These are phyloP conservation scores for Acanthosepion lycidas DNA, from an alignment of 2,888 invertebrate species.

Conservation along the genomic window DNA sequence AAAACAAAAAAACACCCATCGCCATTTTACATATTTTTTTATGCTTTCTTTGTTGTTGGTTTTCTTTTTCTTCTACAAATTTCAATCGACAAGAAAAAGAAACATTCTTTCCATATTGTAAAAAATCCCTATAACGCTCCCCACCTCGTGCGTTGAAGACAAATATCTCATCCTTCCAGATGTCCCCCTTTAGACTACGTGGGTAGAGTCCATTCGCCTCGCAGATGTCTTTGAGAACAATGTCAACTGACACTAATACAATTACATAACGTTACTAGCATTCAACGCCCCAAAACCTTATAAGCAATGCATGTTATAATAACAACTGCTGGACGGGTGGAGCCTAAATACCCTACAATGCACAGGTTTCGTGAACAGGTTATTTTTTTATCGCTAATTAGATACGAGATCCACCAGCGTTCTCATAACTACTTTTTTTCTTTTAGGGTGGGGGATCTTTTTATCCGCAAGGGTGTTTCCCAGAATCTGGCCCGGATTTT, in stretches of 20 bases:
- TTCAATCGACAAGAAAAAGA: no score
- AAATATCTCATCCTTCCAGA: not conserved
- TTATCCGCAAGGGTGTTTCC: conserved; percentile 3
- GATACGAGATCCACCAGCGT: not conserved
- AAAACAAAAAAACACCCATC: not conserved
- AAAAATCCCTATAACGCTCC: no score
- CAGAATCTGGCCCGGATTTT: not conserved
- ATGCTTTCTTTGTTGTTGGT: no score
- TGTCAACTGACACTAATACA: not conserved
- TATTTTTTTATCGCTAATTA: conserved; percentile 20
- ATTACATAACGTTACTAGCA: not conserved
- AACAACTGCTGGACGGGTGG: not conserved
- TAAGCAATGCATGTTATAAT: not conserved
- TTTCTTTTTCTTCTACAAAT: no score
- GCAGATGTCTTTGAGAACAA: conserved; percentile 11
- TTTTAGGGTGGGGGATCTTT: conserved; percentile 6
- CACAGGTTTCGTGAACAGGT: not conserved
- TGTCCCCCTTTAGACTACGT: not conserved
- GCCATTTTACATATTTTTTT: no score
- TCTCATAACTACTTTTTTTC: not conserved
- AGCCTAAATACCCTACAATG: not conserved
- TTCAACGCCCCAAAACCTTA: not conserved
- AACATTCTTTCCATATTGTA: no score
- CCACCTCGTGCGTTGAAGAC: no score
- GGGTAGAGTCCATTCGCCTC: not conserved